Evolutionary conservation across 2,888 invertebrate species (phyloP).

Genomic region (Cremastobaeus sp.): DNA sequence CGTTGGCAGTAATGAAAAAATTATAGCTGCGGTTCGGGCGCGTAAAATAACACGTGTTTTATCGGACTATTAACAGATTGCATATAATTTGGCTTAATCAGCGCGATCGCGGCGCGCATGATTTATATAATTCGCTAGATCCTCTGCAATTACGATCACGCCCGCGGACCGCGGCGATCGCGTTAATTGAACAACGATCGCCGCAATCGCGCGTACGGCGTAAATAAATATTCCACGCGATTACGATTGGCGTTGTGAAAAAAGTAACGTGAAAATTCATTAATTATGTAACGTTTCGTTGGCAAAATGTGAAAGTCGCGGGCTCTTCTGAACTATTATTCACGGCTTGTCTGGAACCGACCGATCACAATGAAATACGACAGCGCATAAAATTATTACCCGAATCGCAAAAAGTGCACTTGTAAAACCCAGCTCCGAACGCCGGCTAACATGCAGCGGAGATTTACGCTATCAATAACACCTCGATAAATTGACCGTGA

Average conservation of each 20-base stretch:
- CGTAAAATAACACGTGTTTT: constrained; percentile 3
- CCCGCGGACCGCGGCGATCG: background rate
- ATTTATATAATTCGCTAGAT: constrained; percentile 40
- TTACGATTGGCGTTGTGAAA: constrained; percentile 6
- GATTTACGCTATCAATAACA: constrained; percentile 22
- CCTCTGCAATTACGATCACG: constrained; percentile 12
- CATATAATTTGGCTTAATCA: constrained; percentile 31
- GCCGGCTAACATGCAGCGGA: constrained; percentile 8
- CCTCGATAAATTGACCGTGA: constrained; percentile 17
- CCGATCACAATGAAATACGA: constrained; percentile 22
- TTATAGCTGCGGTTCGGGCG: too few relatives aligned
- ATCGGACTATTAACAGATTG: constrained; percentile 23
- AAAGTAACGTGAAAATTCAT: constrained; percentile 33
- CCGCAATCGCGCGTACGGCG: background rate
- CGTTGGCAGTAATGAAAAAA: too few relatives aligned
- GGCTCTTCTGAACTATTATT: constrained; percentile 36
- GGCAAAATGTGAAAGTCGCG: constrained; percentile 45
- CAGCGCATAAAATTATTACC: constrained; percentile 22
- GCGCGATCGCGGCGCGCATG: constrained; percentile 18
- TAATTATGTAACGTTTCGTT: constrained; percentile 35
- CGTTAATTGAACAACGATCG: constrained; percentile 29
- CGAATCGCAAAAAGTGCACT: constrained; percentile 9
- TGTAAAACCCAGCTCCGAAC: too few relatives aligned
- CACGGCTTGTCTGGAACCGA: constrained; percentile 25
- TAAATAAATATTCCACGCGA: constrained; percentile 15